Evolutionary conservation across 1,140 invertebrate species (phyloP), one percentile per base, ranked within the genome.

Genomic region (Plutomurus gul): DNA sequence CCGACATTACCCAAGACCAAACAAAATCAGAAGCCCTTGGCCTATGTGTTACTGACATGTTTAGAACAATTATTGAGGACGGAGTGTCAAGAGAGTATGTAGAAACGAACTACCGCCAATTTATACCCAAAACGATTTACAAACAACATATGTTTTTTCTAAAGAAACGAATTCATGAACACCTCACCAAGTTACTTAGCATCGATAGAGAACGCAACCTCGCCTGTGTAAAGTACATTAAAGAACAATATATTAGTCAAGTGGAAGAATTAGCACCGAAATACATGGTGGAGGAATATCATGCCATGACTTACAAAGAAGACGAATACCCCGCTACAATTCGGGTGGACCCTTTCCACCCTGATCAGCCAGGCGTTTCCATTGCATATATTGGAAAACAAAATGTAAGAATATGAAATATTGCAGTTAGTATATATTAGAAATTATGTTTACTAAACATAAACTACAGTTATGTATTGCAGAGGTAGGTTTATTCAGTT

Each of bases 31-130:
- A 94, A 87, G 87, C 94, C 0, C 87, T 95, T 51, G 94, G 94
- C 0, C 87, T 96, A 40, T 93, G 93, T 10, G 93, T 95, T 40
- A 90, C 92, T 76, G 94, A 96, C 86, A 96, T 96, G 93, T 88
- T 86, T 43, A 87, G 92, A 81, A 91, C 92, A 13, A 92, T 93
- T 86, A 84, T 92, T 18, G 93, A 95, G 85, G 90, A 93, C 82
- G 89, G 90, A 76, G 85, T 91, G 51, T 85, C 88, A 13, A 86
- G 88, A 22, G 91, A 92, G 81, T 88, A 89, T 75, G 90, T 95
- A 5, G 90, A 93, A 84, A 90, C 89, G 78, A 91, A 94, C 78
- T 95, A 93, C 78, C 93, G 92, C 85, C 91, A 92, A 80, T 95
- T 92, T 87, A 90, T 95, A 80, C 94, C 94, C 0, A 92, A 92